Conservation (phyloP, 2,888 invertebrate species). For the Drosophila dives region DNA sequence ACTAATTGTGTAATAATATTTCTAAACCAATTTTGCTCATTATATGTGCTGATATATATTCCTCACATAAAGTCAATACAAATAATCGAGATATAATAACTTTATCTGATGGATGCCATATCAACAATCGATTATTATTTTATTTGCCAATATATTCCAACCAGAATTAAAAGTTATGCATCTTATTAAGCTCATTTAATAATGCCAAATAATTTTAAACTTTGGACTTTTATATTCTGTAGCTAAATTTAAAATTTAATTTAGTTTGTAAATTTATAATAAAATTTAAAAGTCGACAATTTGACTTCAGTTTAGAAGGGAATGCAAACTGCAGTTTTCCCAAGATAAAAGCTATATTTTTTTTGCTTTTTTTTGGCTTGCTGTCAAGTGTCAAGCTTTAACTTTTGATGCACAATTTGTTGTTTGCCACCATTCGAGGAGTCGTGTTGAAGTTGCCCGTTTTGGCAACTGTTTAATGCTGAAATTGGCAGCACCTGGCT, state of each 20-base stretch:
- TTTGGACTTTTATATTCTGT: background rate
- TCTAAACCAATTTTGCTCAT: background rate
- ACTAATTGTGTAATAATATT: background rate
- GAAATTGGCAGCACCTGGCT: conserved; percentile 77
- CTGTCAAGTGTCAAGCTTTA: conserved; percentile 66
- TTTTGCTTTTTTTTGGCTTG: conserved; percentile 23
- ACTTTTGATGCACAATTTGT: conserved; percentile 78
- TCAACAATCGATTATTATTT: background rate
- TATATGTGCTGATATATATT: background rate
- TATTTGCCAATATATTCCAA: background rate
- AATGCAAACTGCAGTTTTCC: background rate
- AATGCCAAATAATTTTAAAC: background rate
- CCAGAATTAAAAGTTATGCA: background rate
- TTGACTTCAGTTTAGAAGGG: background rate
- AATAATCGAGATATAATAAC: background rate
- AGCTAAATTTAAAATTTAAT: background rate
- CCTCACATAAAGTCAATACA: background rate
- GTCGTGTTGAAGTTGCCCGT: conserved; percentile 16
- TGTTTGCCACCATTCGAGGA: conserved; percentile 43
- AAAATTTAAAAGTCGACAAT: background rate
- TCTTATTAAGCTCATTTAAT: background rate
- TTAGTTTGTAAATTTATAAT: background rate
- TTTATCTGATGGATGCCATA: background rate
- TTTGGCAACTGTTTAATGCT: conserved; percentile 67
- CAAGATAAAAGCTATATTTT: background rate